Base-by-base conservation (phyloP, 2,888 invertebrate species). In the Petrolisthes manimaculis region DNA sequence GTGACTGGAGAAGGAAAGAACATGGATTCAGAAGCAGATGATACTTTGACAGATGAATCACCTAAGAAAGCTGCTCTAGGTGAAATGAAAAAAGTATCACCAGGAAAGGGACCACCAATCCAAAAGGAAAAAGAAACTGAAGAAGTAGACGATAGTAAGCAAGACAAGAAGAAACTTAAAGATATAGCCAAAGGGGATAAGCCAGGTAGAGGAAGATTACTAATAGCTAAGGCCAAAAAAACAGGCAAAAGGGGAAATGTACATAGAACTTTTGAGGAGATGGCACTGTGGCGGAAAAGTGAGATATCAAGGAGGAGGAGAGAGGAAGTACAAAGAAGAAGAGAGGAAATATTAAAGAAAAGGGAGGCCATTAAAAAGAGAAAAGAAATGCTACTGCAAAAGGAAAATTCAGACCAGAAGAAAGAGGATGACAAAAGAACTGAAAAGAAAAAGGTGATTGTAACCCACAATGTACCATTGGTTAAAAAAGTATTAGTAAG, bases 331-430 rank as follows among this genome's bases (percentile, higher is more conserved):
- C 88, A 84, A 18, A 79, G 54, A 24, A 84, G 53, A 53, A 74
- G 88, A 37, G 88, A 88, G n/a, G 88, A 88, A 37, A 24, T 88
- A 51, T 54, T 88, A 12, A 88, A 61, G 67, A 88, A 84, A 24
- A 54, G 88, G 77, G 88, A 88, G 54, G 88, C 88, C 5, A 88
- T 88, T 14, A 80, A 81, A 55, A 77, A 78, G n/a, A 75, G 86
- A 12, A 87, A 87, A 75, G 86, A 87, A 9, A 77, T 83, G 37
- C 84, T 78, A 4, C 71, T 71, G 14, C 75, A 61, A 53, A 84
- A 78, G 67, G 78, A 84, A 78, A 84, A 75, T 37, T 55, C 37
- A n/a, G 61, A 84, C n/a, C 56, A 77, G 67, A 75, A 83, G 74
- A 83, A 55, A 12, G 71, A 21, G 54, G 83, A 71, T 51, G 84